Percentiles rank a stretch among this genome's conserved stretches.
Conservation (phyloP, 2,113 vertebrate genomes). For the Psammodynastes pulverulentus region DNA sequence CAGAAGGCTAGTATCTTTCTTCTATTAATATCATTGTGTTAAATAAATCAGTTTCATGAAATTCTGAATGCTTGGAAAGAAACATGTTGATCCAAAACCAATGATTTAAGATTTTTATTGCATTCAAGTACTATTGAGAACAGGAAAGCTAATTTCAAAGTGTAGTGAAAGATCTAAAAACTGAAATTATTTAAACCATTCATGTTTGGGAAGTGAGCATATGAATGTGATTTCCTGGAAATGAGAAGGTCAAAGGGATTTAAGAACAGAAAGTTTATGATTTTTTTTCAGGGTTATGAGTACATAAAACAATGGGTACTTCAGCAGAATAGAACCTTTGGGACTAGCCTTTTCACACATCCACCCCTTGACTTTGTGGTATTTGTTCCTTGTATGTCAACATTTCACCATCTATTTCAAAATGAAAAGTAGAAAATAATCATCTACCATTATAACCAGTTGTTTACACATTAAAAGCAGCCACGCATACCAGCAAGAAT, state of each 20-base stretch:
- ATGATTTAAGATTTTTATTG: constrained; percentile 59
- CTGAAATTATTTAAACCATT: constrained; percentile 60
- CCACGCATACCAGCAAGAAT: neutral
- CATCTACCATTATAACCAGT: constrained; percentile 34
- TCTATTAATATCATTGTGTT: constrained; percentile 75
- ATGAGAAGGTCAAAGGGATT: neutral
- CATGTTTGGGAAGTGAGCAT: constrained; percentile 65
- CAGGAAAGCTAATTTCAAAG: constrained; percentile 51
- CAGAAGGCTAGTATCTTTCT: constrained; percentile 6
- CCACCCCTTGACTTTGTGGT: constrained; percentile 47
- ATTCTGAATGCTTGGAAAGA: constrained; percentile 61
- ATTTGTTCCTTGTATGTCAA: constrained; percentile 54
- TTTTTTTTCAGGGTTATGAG: constrained; percentile 50
- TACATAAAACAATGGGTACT: constrained; percentile 51
- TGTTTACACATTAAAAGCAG: constrained; percentile 50
- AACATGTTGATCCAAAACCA: constrained; percentile 40
- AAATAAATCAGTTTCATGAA: constrained; percentile 18
- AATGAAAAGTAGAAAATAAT: constrained; percentile 59
- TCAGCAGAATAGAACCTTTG: constrained; percentile 49
- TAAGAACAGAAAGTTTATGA: constrained; percentile 39
- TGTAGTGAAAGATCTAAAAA: constrained; percentile 62
- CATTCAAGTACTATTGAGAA: constrained; percentile 11
- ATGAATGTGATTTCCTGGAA: constrained; percentile 59
- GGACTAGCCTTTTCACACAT: constrained; percentile 57
- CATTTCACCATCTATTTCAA: constrained; percentile 48